These are phyloP conservation scores for Staurois parvus DNA, from an alignment of 2,797 vertebrate species.

Conservation along the genomic window DNA sequence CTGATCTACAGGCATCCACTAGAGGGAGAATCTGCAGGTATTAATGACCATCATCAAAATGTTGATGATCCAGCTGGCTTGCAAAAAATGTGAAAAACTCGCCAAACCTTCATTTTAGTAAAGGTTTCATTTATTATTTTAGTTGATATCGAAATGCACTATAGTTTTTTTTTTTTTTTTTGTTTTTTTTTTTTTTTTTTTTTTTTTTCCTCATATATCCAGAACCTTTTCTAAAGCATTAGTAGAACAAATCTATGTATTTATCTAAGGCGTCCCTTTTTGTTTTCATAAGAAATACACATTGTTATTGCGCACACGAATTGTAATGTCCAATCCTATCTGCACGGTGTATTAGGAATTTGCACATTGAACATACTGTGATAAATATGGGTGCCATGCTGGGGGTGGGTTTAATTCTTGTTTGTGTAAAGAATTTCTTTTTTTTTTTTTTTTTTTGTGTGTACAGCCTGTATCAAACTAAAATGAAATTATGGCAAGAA, in stretches of 20 bases:
- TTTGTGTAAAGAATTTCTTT: background rate
- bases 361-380: constrained; percentile 74
- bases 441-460: background rate
- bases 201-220: background rate
- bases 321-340: background rate
- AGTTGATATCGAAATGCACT: background rate
- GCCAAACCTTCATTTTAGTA: background rate
- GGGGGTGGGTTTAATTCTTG: background rate
- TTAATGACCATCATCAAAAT: too few relatives aligned
- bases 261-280: background rate
- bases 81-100: background rate
- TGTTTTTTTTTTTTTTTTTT: too few relatives aligned
- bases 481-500: background rate
- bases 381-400: constrained; percentile 65
- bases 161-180: background rate
- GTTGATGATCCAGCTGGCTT: background rate
- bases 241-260: background rate
- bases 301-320: background rate
- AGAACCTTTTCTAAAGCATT: background rate
- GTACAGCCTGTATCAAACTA: constrained; percentile 13
- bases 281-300: background rate
- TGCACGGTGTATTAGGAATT: constrained; percentile 52
- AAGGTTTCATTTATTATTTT: background rate
- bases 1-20: too few relatives aligned
- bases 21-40: background rate